These are phyloP conservation scores for Hirudo medicinalis DNA, from an alignment of 1,140 invertebrate species.

Conservation along the genomic window DNA sequence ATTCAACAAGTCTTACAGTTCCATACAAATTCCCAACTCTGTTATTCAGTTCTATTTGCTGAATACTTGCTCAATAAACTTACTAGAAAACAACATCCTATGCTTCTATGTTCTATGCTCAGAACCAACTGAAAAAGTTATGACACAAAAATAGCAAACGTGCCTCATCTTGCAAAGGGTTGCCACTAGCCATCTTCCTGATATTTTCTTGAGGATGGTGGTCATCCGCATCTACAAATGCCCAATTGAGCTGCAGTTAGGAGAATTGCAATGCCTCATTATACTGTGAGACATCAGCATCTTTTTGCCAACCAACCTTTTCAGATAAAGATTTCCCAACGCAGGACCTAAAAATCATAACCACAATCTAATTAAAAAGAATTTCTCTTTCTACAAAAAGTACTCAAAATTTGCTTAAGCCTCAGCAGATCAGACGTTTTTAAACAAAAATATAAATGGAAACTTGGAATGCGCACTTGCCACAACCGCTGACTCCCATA, in stretches of 20 bases:
- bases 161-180: not conserved
- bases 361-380: not conserved
- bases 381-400: not conserved
- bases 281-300: not conserved
- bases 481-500: slow-evolving; percentile 3
- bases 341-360: not conserved
- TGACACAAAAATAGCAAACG: not conserved
- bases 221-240: not conserved
- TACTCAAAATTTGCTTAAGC: too few relatives aligned
- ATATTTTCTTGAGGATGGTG: not conserved
- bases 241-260: not conserved
- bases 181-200: not conserved
- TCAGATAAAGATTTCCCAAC: not conserved
- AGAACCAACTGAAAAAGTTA: not conserved
- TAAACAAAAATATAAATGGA: not conserved
- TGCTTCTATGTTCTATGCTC: too few relatives aligned
- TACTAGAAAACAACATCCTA: too few relatives aligned
- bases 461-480: not conserved
- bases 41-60: too few relatives aligned
- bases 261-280: not conserved
- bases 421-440: not conserved
- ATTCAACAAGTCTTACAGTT: too few relatives aligned
- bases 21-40: too few relatives aligned
- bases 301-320: not conserved
- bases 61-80: too few relatives aligned